A percentile compares a stretch with the other conserved stretches of the same genome.
Evolutionary conservation across 2,113 vertebrate species (phyloP).

Genomic region (Pitta sordida): DNA sequence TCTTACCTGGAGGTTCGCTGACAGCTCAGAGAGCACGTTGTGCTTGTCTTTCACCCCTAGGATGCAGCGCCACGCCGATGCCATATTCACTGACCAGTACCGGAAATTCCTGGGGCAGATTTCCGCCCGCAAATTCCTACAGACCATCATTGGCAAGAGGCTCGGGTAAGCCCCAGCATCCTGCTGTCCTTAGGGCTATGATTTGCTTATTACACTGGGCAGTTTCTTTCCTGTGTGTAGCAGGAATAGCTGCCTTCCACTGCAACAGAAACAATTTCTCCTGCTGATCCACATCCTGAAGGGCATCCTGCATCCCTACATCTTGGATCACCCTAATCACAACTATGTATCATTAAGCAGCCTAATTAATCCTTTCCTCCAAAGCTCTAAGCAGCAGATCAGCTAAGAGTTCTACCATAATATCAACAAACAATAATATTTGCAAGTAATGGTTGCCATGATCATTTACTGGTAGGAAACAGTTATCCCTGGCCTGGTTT

Average conservation of each 20-base stretch:
- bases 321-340: not conserved
- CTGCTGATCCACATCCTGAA: not conserved
- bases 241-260: not conserved
- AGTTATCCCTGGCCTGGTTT: not conserved
- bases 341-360: not conserved
- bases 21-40: not conserved
- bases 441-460: not conserved
- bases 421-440: not conserved
- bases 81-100: constrained; percentile 93
- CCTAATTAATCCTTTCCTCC: constrained; percentile 4
- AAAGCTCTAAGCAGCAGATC: not conserved
- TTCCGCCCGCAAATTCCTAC: constrained; percentile 87
- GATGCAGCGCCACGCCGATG: constrained; percentile 86
- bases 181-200: not conserved
- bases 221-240: not conserved
- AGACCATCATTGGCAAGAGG: constrained; percentile 88
- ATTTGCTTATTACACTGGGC: not conserved
- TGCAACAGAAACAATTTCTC: not conserved
- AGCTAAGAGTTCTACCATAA: not conserved
- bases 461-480: not conserved
- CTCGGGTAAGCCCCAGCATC: constrained; percentile 74
- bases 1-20: not conserved
- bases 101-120: constrained; percentile 90
- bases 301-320: not conserved
- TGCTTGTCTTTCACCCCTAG: constrained; percentile 60